These are phyloP conservation scores for Tinamus major DNA, from an alignment of 2,797 vertebrate species.

Conservation along the genomic window DNA sequence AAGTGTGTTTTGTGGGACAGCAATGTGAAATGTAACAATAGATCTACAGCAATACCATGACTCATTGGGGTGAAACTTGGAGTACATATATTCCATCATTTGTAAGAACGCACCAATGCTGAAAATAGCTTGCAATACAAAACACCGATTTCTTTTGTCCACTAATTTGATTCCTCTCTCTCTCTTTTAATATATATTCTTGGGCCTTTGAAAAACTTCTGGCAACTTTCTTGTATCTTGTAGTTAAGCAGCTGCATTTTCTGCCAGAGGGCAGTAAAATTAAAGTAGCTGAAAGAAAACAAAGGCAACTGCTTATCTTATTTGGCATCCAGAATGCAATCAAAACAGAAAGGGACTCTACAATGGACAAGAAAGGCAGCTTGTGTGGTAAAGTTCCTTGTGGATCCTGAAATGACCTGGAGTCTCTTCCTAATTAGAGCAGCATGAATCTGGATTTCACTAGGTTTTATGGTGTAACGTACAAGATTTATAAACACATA, in stretches of 20 bases:
- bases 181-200: neutral
- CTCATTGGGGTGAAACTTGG: neutral
- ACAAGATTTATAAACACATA: neutral
- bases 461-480: neutral
- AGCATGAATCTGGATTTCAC: neutral
- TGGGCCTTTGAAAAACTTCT: neutral
- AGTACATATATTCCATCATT: neutral
- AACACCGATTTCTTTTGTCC: neutral
- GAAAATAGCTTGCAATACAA: neutral
- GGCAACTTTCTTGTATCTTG: constrained; percentile 3
- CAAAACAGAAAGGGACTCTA: neutral
- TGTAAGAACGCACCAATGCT: neutral
- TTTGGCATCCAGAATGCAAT: constrained; percentile 7
- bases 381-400: neutral
- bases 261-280: constrained; percentile 30
- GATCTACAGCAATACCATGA: neutral
- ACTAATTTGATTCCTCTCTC: neutral
- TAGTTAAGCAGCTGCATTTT: constrained; percentile 17
- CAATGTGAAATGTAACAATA: neutral
- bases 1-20: neutral
- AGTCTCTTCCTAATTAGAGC: neutral
- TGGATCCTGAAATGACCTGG: neutral
- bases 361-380: neutral
- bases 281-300: constrained; percentile 26
- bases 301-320: constrained; percentile 2